Evolutionary conservation across 2,113 vertebrate genomes (phyloP), one percentile per base, ranked within the genome.

Genomic region (Sebastes fasciatus): DNA sequence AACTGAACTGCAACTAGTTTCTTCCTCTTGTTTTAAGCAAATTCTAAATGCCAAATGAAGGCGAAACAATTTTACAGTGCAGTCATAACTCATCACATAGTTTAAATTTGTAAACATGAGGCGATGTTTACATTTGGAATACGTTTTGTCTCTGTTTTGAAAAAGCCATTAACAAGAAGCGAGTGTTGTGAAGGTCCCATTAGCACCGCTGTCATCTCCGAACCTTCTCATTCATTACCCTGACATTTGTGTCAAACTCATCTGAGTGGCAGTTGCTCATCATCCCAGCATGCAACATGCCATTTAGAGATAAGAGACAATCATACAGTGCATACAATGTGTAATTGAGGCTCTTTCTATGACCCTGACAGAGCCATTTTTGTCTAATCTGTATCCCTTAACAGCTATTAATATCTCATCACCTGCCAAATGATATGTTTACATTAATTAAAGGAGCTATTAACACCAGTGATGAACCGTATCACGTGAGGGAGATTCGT

Each of bases 381-480:
- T 57, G 54, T 77, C n/a, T 49, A 45, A 75, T 81, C 62, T 64
- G 55, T 52, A 23, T 42, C 45, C 73, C 63, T 61, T 79, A 84
- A 45, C 67, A 8, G 8, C 76, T 75, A 82, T 86, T 84, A 91
- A 86, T 77, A 78, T 67, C 70, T 87, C 81, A 73, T 86, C 86
- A 83, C 85, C 82, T 75, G 84, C 58, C 46, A 72, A 86, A 84
- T 81, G 55, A 83, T 51, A 77, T 78, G 82, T 90, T 89, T 88
- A 89, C 83, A 80, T 74, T 87, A 65, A 91, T 93, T 86, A 87
- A 72, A 79, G 60, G 54, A 34, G 80, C 72, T 80, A 82, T 92
- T 89, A 86, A 49, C 83, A 65, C 12, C 42, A 14, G 49, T 70
- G 51, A 76, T 65, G 73, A 75, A 58, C 49, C 12, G 3, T 6